Base-by-base conservation (phyloP, 2,888 invertebrate species). In the Coronaproctus castanopsis region DNA sequence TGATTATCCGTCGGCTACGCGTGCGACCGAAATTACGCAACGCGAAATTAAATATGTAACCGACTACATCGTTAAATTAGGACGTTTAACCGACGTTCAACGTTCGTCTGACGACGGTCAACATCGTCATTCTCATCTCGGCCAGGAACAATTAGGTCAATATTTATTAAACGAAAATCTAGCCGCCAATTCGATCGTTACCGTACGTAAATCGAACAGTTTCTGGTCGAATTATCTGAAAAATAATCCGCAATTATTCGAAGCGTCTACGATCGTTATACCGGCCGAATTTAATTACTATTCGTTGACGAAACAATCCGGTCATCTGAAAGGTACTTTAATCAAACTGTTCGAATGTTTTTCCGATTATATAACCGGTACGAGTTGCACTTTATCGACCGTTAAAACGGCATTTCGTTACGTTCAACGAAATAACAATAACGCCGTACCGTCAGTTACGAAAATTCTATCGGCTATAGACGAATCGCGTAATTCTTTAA, bases 41-140 rank as follows among this genome's bases (percentile, higher is more conserved):
- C 90, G 92, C 71, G 92, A 90, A 68, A 77, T 90, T 3, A 81
- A 83, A n/a, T 87, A 88, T 68, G 85, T 93, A 61, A 87, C 90
- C 0, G 90, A 92, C 66, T 93, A 93, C 71, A 74, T 95, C 5
- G 5, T 5, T 36, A 8, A 5, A 14, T 8, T 36, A 36, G 36
- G 14, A 36, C 36, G 36, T 8, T 14, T 36, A 14, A 8, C 8
- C 36, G 36, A 14, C 36, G 36, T 8, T 8, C 14, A 5, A 14
- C 36, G 36, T 14, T n/a, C n/a, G n/a, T n/a, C n/a, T n/a, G n/a
- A n/a, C n/a, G n/a, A n/a, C n/a, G n/a, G n/a, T n/a, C 36, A 36
- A 14, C 36, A 36, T 14, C 5, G 14, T 5, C n/a, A n/a, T n/a
- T n/a, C n/a, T n/a, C n/a, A n/a, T n/a, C n/a, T n/a, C n/a, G n/a